Evolutionary conservation across 2,797 vertebrate genomes (phyloP), one percentile per base, ranked within the genome.

Genomic region (Cirrhinus molitorella): DNA sequence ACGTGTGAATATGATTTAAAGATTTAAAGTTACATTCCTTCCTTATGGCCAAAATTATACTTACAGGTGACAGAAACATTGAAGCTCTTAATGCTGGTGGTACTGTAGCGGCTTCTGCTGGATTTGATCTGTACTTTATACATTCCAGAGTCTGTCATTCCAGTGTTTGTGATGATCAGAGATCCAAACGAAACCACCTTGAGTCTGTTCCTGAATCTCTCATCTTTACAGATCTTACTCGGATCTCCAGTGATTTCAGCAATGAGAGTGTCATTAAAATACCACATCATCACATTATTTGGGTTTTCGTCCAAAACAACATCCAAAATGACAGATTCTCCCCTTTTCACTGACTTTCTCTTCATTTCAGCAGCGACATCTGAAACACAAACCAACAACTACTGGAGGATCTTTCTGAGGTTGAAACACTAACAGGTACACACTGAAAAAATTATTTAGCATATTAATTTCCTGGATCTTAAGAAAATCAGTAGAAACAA

Each of bases 251-350:
- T 47, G 43, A 71, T 12, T 19, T 47, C 9, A 49, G 68, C 0
- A 8, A 71, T 28, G 14, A 0, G 0, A 17, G 0, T 9, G 0
- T 47, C 23, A 12, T 49, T 71, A 3, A 71, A 71, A 28, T 2
- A 3, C 25, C 68, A 49, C 0, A 0, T 19, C 4, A 47, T 0
- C 25, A 3, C 0, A 47, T 11, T 4, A 17, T 51, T 12, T 0
- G 14, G 0, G 0, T 3, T 71, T 19, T 0, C 5, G 17, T 0
- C 8, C 2, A 2, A 0, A 71, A 7, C 14, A 31, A 16, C 0
- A 3, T 49, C 16, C 19, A 71, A 28, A 72, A 16, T 49, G 2
- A 71, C 23, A 72, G 16, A 12, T 19, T 49, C 16, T 72, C 47
- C 70, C 47, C 21, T 16, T 1, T 7, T 8, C 28, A 34, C 25